Evolutionary conservation across 2,888 invertebrate species (phyloP), one percentile per base, ranked within the genome.

Genomic region (Lamellibrachia columna): DNA sequence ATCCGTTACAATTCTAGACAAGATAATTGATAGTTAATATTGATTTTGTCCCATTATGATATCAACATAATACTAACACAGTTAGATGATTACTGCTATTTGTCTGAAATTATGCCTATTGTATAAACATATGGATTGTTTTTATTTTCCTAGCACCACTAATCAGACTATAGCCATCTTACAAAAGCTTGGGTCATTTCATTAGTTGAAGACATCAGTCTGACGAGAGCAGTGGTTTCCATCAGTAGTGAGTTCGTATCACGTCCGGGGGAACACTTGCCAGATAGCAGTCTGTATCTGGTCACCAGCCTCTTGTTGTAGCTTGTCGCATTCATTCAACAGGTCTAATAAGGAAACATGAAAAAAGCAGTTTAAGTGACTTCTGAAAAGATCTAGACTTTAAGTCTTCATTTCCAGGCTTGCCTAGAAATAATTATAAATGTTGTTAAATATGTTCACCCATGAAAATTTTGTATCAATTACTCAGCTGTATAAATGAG

Each of bases 271-370:
- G 22, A 75, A 75, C 75, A 75, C 75, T n/a, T 75, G 75, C 75
- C 75, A 75, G 22, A 75, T 75, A 6, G 75, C 75, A 1, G 11
- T 75, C 75, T 75, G 75, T 75, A 75, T 75, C 22, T 75, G 75
- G 22, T 75, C 75, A 6, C 75, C 75, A 4, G 75, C 75, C 75
- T 75, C 75, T n/a, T 75, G 4, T 4, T 75, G 75, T n/a, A 75
- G 11, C 22, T 75, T 75, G 75, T 75, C n/a, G 75, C 75, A 75
- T 75, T 6, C 75, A 15, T 75, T 75, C 75, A 75, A 22, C 75
- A 75, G 75, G 75, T 75, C 75, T 75, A n/a, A 22, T 75, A 75
- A 75, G 75, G n/a, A 75, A 75, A 75, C 75, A 75, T 11, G 75
- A 75, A 75, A 22, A 3, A 75, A 55, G 4, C 15, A 75, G 75